Base-by-base conservation (phyloP, 2,797 vertebrate genomes). In the Bovichtus diacanthus region DNA sequence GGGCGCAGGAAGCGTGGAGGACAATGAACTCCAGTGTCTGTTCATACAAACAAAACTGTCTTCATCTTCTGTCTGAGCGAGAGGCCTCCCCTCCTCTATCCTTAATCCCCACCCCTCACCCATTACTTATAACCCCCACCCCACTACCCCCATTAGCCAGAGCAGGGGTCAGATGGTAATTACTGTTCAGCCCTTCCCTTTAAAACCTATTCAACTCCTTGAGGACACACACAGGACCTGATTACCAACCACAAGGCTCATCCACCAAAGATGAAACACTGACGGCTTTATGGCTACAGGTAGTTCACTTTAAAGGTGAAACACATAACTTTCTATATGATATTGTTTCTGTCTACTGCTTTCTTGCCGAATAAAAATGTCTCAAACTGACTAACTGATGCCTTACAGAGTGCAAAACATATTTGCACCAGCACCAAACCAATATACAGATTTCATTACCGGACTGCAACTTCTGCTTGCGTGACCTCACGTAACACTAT, bases 21-120 rank as follows among this genome's bases (percentile, higher is more conserved):
- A 94, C 93, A 94, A 94, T 93, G 91, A 91, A 88, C 82, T 90
- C 87, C 86, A 92, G 89, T 94, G 93, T 94, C 84, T 90, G 80
- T 86, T 86, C 88, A 89, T 89, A 82, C 84, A 91, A 89, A 90
- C 82, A 91, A 86, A 76, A 93, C 81, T 70, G 86, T 88, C 90
- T 82, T 88, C 88, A 90, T 94, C 85, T 89, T 83, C 80, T 70
- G 53, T 62, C 70, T 84, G 80, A 87, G 66, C 21, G 23, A 81
- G 83, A 87, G 78, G 59, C 80, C 84, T 75, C 55, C 55, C 70
- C 71, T 64, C 59, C 53, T 50, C 60, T 21, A 49, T 70, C 74
- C 79, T 67, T 87, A 82, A 85, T 70, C 89, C 80, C 75, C 62
- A 76, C 80, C 66, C 80, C 80, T 81, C 70, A 63, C 66, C 76